phyloP scores from a whole-genome alignment of 2,113 vertebrate species.

The Pyrgilauda ruficollis region DNA sequence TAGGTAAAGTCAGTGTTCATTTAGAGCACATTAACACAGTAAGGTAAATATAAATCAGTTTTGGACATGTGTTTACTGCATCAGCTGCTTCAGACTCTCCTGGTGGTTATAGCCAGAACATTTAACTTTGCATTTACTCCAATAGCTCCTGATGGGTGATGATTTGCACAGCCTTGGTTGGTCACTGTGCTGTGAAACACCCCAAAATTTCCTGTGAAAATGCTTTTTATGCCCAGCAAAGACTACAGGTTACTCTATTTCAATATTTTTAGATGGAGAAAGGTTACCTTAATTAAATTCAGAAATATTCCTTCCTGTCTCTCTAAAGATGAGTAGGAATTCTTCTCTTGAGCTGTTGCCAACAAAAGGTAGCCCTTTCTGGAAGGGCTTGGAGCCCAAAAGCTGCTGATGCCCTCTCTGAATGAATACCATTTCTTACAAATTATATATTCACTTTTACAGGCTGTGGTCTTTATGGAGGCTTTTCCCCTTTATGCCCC shows the following conservation, averaged over 20 bases:
- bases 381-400: not conserved
- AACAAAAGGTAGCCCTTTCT: not conserved
- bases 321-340: not conserved
- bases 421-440: not conserved
- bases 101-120: not conserved
- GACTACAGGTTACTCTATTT: not conserved
- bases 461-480: conserved; percentile 3
- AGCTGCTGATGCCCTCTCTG: not conserved
- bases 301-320: not conserved
- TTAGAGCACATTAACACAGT: not conserved
- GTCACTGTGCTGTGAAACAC: not conserved
- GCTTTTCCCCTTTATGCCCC: conserved; percentile 32
- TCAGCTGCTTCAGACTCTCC: not conserved
- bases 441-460: not conserved
- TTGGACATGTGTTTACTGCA: not conserved
- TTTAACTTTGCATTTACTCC: not conserved
- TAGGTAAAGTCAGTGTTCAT: not conserved
- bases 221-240: not conserved
- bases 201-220: not conserved
- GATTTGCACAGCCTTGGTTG: not conserved
- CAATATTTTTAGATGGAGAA: not conserved
- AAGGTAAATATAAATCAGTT: not conserved
- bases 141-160: not conserved
- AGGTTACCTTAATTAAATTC: not conserved
- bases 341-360: not conserved